Conservation (phyloP, 1,140 invertebrate genomes). For the Panulirus ornatus region DNA sequence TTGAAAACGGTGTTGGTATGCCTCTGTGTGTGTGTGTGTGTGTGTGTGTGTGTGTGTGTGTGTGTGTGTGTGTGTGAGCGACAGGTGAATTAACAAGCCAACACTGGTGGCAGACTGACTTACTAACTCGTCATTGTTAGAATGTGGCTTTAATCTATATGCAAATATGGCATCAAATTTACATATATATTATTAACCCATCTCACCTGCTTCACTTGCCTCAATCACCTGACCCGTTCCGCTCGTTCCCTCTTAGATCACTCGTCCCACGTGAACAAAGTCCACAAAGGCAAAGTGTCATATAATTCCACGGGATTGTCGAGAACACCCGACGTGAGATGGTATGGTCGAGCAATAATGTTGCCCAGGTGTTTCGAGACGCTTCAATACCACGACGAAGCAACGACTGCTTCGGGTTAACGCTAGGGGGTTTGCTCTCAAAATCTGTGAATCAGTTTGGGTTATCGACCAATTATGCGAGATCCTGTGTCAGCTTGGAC, state of each 20-base stretch:
- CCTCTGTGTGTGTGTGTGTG: conserved; percentile 48
- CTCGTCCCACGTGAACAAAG: neutral
- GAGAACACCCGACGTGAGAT: too few species aligned
- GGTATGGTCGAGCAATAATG: too few species aligned
- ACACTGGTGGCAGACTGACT: neutral
- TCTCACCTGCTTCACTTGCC: conserved; percentile 1
- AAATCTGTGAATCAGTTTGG: too few species aligned
- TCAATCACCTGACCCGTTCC: neutral
- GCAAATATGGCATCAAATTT: conserved; percentile 32
- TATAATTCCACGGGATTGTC: too few species aligned
- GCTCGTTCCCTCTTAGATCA: neutral
- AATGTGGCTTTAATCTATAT: conserved; percentile 45
- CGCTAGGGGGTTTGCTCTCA: too few species aligned
- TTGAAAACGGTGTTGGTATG: conserved; percentile 36
- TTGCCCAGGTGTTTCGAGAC: too few species aligned
- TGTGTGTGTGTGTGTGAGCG: conserved; percentile 33
- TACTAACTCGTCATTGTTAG: neutral
- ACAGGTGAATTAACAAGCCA: neutral
- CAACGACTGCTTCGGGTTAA: too few species aligned
- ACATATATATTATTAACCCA: conserved; percentile 28
- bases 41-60: conserved; percentile 36
- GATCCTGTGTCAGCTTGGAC: too few species aligned
- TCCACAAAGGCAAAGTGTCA: too few species aligned
- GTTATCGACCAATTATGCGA: too few species aligned
- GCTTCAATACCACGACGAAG: too few species aligned